Base-by-base conservation (phyloP, 2,113 vertebrate genomes). In the Condylura cristata region DNA sequence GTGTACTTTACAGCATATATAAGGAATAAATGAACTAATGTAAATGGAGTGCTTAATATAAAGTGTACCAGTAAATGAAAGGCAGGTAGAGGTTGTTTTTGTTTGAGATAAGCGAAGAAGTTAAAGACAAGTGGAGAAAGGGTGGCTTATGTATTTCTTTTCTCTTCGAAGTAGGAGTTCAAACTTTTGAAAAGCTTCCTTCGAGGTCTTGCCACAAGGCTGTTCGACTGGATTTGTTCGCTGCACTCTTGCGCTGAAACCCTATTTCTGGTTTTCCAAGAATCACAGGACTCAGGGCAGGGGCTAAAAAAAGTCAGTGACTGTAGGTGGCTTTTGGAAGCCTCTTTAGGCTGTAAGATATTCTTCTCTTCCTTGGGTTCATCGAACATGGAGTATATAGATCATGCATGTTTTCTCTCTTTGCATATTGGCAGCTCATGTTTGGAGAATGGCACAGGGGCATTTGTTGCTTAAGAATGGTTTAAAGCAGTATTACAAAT, bases 131-230 rank as follows among this genome's bases (percentile, higher is more conserved):
- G 32, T 39, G 2, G 14, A 65, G 30, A n/a, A n/a, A 63, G 26
- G 8, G 16, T 51, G 9, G 34, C 53, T 83, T 51, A 22, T 30
- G 11, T 68, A 32, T 71, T 84, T 46, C 6, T 14, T 70, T 75
- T 30, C 65, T 66, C 24, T 85, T 85, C 68, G 17, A 74, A 68
- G n/a, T 32, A 88, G 46, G 22, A 84, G 18, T 78, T 53, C 48
- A 83, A 71, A 58, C 16, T 80, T 72, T n/a, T 89, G 65, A 18
- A 89, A 80, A 58, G 48, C 34, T 85, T 39, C 44, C 44, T 13
- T 26, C 4, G 0, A 22, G 22, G 22, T 37, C 8, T 48, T n/a
- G 24, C 13, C 56, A 14, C 26, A n/a, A 9, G 22, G 22, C 28
- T 82, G n/a, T 86, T 60, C 30, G 70, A 78, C 24, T 4, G 3